Evolutionary conservation across 2,888 invertebrate species (phyloP).

Genomic region (Lamproptera curius): DNA sequence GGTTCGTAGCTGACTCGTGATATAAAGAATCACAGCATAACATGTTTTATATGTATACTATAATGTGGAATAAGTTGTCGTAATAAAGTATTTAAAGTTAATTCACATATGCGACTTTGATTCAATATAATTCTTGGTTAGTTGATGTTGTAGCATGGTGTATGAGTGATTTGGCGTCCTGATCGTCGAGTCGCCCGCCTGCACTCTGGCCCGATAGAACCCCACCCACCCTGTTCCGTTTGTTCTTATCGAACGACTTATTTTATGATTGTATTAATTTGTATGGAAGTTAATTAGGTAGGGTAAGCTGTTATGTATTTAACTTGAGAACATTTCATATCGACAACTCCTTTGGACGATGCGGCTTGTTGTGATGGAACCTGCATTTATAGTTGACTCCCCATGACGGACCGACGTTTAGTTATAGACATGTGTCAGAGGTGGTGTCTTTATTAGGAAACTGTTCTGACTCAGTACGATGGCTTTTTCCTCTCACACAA

Average conservation of each 20-base stretch:
- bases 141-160: slow-evolving; percentile 35
- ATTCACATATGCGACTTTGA: slow-evolving; percentile 70
- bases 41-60: slow-evolving; percentile 77
- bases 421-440: slow-evolving; percentile 67
- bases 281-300: slow-evolving; percentile 75
- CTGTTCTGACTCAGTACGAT: slow-evolving; percentile 65
- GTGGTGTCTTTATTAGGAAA: slow-evolving; percentile 56
- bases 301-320: slow-evolving; percentile 76
- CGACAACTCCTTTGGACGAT: slow-evolving; percentile 47
- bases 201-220: too few species aligned
- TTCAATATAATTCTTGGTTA: slow-evolving; percentile 41
- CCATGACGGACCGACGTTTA: slow-evolving; percentile 70
- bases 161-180: slow-evolving; percentile 3
- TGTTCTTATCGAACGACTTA: too few species aligned
- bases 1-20: slow-evolving; percentile 72
- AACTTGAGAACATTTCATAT: slow-evolving; percentile 53
- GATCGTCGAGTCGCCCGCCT: slow-evolving; percentile 31
- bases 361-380: slow-evolving; percentile 60
- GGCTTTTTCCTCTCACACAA: slow-evolving; percentile 73
- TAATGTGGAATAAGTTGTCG: slow-evolving; percentile 76
- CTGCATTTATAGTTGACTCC: slow-evolving; percentile 71
- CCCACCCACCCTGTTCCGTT: too few species aligned
- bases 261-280: slow-evolving; percentile 74
- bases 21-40: slow-evolving; percentile 74
- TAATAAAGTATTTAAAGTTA: slow-evolving; percentile 78